These are phyloP conservation scores for Drosophila melanica DNA, from an alignment of 1,140 invertebrate species.

Conservation along the genomic window DNA sequence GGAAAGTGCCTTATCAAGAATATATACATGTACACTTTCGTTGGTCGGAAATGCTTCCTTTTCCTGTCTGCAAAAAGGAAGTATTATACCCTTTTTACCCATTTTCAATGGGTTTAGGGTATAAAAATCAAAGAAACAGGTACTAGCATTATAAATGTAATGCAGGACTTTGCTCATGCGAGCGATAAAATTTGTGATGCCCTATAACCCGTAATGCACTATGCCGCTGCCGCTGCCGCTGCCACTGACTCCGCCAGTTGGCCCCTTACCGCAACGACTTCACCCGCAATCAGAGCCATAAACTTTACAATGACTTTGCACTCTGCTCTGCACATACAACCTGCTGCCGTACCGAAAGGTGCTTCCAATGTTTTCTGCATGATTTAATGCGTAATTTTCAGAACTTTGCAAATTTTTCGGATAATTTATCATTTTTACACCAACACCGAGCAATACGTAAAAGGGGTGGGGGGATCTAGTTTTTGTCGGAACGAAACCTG, in stretches of 20 bases:
- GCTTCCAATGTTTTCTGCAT: slow-evolving; percentile 58
- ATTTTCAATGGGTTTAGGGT: no score
- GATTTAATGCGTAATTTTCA: slow-evolving; percentile 81
- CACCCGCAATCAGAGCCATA: slow-evolving; percentile 62
- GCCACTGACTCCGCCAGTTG: not conserved
- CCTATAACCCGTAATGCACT: slow-evolving; percentile 32
- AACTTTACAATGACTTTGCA: slow-evolving; percentile 76
- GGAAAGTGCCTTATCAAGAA: no score
- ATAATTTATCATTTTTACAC: slow-evolving; percentile 77
- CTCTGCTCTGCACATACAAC: slow-evolving; percentile 4
- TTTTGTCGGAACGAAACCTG: slow-evolving; percentile 57
- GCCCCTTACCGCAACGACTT: not conserved
- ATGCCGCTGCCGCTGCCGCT: not conserved
- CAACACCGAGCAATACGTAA: slow-evolving; percentile 1
- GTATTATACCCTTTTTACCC: no score
- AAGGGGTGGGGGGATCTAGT: slow-evolving; percentile 2
- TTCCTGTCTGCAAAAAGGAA: no score
- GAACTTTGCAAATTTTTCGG: slow-evolving; percentile 73
- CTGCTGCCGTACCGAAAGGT: slow-evolving; percentile 6
- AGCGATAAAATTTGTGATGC: slow-evolving; percentile 64
- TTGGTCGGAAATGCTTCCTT: no score
- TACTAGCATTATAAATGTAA: slow-evolving; percentile 63
- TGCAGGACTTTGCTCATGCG: slow-evolving; percentile 70
- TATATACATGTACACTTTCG: no score
- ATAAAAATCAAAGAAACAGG: slow-evolving; percentile 15